Conservation (phyloP, 2,113 vertebrate genomes). For the Ptychochromis oligacanthus region DNA sequence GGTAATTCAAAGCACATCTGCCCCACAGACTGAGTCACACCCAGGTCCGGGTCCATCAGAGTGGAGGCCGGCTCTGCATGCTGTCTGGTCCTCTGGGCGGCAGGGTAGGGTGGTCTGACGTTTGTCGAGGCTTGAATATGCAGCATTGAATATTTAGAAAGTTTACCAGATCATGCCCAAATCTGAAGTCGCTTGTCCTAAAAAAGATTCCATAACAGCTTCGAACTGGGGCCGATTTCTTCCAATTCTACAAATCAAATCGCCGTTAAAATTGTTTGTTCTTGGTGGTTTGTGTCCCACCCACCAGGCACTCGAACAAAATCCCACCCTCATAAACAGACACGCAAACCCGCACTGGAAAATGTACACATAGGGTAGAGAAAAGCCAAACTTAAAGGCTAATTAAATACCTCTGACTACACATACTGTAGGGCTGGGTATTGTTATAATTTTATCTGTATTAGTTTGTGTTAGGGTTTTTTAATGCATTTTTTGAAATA, state of each 20-base stretch:
- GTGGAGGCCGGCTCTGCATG: conserved; percentile 4
- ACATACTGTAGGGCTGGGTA: conserved; percentile 37
- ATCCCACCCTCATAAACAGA: conserved; percentile 25
- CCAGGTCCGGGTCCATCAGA: conserved; percentile 20
- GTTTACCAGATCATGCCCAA: conserved; percentile 76
- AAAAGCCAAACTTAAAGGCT: neutral
- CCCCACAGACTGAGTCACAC: conserved; percentile 18
- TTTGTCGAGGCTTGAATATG: conserved; percentile 39
- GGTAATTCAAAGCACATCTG: neutral
- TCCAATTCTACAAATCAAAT: conserved; percentile 85
- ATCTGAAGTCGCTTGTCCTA: conserved; percentile 80
- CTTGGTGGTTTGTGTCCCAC: conserved; percentile 58
- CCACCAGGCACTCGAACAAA: conserved; percentile 21
- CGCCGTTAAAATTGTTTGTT: conserved; percentile 78
- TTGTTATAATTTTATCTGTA: neutral
- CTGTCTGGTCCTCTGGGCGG: conserved; percentile 45
- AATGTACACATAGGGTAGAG: conserved; percentile 6
- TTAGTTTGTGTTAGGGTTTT: neutral
- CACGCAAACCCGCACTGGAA: conserved; percentile 25
- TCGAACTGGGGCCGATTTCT: conserved; percentile 82
- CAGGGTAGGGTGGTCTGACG: neutral
- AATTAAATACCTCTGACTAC: neutral
- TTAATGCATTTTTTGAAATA: neutral
- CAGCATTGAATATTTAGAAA: conserved; percentile 56
- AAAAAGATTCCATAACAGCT: conserved; percentile 85